Percentiles rank a stretch among this genome's conserved stretches.
Evolutionary conservation across 2,113 vertebrate species (phyloP).

Genomic region (Petromus typicus): DNA sequence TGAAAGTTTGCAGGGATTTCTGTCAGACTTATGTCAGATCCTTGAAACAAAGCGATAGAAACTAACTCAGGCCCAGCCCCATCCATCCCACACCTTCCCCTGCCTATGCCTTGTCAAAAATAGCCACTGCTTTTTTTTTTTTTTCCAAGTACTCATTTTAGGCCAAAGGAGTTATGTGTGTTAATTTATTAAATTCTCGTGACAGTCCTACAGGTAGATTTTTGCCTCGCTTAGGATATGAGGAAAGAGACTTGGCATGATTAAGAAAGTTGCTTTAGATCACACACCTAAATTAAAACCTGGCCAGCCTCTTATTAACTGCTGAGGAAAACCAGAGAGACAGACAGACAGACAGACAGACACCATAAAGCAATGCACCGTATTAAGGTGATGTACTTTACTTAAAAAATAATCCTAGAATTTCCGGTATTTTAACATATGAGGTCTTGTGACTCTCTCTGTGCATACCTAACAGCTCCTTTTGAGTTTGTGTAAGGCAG

Average conservation of each 20-base stretch:
- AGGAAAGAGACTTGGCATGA: neutral
- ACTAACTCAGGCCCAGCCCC: neutral
- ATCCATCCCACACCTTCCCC: neutral
- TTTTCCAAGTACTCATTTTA: neutral
- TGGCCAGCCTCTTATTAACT: neutral
- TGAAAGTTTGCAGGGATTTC: neutral
- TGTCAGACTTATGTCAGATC: neutral
- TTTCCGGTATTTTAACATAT: neutral
- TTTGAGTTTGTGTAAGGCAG: neutral
- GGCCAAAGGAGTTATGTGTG: neutral
- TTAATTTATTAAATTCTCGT: neutral
- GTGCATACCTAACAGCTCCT: neutral
- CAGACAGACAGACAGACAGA: neutral
- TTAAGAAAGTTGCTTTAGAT: neutral
- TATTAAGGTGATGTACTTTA: conserved; percentile 1
- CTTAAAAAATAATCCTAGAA: conserved; percentile 12
- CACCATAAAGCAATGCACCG: neutral
- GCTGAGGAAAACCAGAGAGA: neutral
- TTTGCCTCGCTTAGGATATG: neutral
- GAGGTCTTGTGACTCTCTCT: neutral
- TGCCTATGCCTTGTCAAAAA: neutral
- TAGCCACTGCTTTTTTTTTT: neutral
- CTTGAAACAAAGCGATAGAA: neutral
- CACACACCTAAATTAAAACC: neutral
- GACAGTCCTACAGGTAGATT: neutral